Evolutionary conservation across 2,113 vertebrate species (phyloP).

Genomic region (Odontesthes bonariensis): DNA sequence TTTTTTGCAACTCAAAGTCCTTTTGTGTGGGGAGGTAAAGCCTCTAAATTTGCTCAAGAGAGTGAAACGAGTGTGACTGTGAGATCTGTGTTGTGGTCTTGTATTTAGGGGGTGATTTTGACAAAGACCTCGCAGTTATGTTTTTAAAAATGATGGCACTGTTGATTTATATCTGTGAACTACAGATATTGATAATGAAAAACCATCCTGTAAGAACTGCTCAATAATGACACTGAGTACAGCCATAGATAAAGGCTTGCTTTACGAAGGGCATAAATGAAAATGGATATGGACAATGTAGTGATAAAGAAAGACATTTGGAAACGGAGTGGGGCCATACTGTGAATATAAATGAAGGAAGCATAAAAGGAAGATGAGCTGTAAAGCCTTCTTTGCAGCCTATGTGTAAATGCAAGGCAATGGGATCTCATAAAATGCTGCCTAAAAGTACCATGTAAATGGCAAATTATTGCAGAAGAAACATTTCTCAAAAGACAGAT

Average conservation of each 20-base stretch:
- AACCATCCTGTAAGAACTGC: background rate
- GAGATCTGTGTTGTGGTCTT: background rate
- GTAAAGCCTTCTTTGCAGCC: conserved; percentile 10
- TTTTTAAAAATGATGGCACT: conserved; percentile 2
- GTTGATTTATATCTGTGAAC: background rate
- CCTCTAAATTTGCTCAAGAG: background rate
- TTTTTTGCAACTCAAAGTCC: too few relatives aligned
- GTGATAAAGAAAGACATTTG: conserved; percentile 15
- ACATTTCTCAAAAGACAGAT: conserved; percentile 5
- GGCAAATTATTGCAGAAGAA: conserved; percentile 21
- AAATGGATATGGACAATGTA: conserved; percentile 27
- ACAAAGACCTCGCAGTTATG: background rate
- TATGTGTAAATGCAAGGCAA: conserved; percentile 17
- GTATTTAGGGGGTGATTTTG: background rate
- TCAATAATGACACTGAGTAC: conserved; percentile 11
- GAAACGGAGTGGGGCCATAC: conserved; percentile 12
- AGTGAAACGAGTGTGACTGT: background rate
- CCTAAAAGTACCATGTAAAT: conserved; percentile 6
- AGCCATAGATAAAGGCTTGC: conserved; percentile 27
- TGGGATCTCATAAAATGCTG: conserved; percentile 12
- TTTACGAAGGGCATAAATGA: conserved; percentile 27
- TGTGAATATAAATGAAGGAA: conserved; percentile 34
- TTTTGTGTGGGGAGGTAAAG: too few relatives aligned
- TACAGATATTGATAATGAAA: background rate
- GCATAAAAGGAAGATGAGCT: conserved; percentile 12